phyloP scores from a whole-genome alignment of 2,797 vertebrate genomes.

The Myotis daubentonii region DNA sequence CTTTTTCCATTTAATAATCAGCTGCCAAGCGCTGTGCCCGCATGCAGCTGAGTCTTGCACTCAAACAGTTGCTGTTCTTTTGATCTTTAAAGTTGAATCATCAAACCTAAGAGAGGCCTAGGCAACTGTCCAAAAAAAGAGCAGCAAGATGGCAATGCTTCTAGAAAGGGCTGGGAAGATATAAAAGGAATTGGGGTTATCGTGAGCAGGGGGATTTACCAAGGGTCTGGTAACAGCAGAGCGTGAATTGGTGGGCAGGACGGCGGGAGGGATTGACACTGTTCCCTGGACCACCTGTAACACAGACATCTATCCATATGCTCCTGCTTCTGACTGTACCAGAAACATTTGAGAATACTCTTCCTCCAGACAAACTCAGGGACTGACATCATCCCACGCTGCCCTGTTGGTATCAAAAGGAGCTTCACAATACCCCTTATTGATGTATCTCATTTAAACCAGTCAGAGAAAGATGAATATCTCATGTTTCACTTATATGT shows the following conservation, averaged over 20 bases:
- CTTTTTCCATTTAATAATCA: constrained; percentile 37
- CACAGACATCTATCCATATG: not conserved
- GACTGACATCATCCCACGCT: not conserved
- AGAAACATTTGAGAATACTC: not conserved
- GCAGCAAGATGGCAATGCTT: not conserved
- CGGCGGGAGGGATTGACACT: not conserved
- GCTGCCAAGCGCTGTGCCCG: constrained; percentile 25
- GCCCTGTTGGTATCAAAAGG: not conserved
- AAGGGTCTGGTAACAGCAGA: not conserved
- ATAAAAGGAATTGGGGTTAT: not conserved
- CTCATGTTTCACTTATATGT: no score
- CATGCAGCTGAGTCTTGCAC: not conserved
- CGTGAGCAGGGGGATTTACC: not conserved
- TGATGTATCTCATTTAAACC: not conserved
- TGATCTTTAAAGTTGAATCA: constrained; percentile 68
- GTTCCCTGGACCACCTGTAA: not conserved
- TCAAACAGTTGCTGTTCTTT: constrained; percentile 34
- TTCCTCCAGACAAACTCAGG: not conserved
- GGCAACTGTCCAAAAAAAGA: constrained; percentile 41
- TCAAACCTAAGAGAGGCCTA: constrained; percentile 23
- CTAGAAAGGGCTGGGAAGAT: constrained; percentile 3
- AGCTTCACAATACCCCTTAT: not conserved
- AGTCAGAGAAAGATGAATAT: no score
- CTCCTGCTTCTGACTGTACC: not conserved
- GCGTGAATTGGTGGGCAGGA: not conserved